Conservation (phyloP, 2,888 invertebrate genomes). For the Troides oblongomaculatus region DNA sequence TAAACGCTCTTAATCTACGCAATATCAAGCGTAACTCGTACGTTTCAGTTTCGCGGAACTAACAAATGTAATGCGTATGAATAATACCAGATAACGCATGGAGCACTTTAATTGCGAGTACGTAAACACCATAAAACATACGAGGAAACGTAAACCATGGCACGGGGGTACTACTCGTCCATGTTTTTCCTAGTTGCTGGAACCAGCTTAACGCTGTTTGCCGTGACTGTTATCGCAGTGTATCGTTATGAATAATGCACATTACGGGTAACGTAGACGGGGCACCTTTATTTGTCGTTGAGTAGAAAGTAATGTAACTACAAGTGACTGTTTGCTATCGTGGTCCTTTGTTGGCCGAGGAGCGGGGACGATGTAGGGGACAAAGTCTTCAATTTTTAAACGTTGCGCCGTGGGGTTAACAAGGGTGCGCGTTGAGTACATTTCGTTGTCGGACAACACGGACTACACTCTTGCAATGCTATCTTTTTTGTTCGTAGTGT, state of each 20-base stretch:
- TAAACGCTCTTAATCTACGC: constrained; percentile 29
- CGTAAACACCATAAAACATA: constrained; percentile 37
- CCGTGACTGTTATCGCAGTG: constrained; percentile 29
- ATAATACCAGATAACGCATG: constrained; percentile 38
- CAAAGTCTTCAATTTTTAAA: constrained; percentile 39
- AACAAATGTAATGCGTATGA: constrained; percentile 47
- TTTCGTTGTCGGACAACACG: constrained; percentile 27
- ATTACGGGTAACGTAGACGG: constrained; percentile 22
- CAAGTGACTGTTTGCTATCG: constrained; percentile 22
- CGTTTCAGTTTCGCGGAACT: constrained; percentile 52
- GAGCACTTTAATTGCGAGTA: constrained; percentile 48
- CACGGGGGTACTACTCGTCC: constrained; percentile 30
- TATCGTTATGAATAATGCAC: constrained; percentile 30
- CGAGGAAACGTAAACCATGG: constrained; percentile 40
- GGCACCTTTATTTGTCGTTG: constrained; percentile 27
- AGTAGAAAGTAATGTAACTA: constrained; percentile 31
- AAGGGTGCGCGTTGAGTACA: constrained; percentile 33
- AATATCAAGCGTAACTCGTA: constrained; percentile 45
- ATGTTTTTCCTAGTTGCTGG: constrained; percentile 39
- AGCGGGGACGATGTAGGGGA: constrained; percentile 33
- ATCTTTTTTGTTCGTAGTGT: constrained; percentile 14
- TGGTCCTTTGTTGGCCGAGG: constrained; percentile 25
- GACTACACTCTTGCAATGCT: constrained; percentile 5
- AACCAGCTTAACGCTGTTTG: constrained; percentile 20
- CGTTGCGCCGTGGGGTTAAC: constrained; percentile 33